Percentiles rank a stretch among this genome's conserved stretches.
Conservation (phyloP, 2,797 vertebrate species). For the Rhinogobio ventralis region DNA sequence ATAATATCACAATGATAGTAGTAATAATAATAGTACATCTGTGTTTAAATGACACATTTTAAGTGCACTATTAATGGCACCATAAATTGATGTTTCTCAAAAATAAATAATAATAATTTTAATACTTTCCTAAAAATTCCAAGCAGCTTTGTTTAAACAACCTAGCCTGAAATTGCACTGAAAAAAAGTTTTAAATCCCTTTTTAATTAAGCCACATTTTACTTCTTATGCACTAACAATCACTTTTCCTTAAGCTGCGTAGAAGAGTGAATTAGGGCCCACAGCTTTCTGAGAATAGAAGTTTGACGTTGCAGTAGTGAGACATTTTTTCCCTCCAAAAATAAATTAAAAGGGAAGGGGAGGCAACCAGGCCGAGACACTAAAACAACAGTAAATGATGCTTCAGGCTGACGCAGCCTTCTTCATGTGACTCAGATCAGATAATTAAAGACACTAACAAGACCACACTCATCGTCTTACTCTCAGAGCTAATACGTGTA, state of each 20-base stretch:
- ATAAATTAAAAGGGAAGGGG: slow-evolving; percentile 18
- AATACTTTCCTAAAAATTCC: neutral
- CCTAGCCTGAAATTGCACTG: neutral
- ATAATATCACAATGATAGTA: neutral
- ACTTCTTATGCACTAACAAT: neutral
- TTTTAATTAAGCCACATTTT: slow-evolving; percentile 6
- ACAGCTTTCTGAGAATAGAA: slow-evolving; percentile 24
- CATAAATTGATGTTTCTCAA: neutral
- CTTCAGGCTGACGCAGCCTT: slow-evolving; percentile 2
- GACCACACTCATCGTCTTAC: slow-evolving; percentile 30
- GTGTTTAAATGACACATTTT: neutral
- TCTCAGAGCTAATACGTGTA: slow-evolving; percentile 5
- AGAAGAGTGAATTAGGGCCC: neutral
- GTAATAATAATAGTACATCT: neutral
- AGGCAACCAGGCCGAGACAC: slow-evolving; percentile 6
- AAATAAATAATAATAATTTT: neutral
- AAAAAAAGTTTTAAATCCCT: slow-evolving; percentile 5
- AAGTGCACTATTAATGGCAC: neutral
- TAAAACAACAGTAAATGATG: slow-evolving; percentile 35
- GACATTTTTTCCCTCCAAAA: neutral
- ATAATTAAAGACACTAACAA: slow-evolving; percentile 11
- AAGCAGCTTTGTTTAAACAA: neutral
- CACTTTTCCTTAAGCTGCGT: neutral
- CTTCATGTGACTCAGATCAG: slow-evolving; percentile 27
- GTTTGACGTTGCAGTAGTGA: slow-evolving; percentile 1